phyloP scores from a whole-genome alignment of 2,113 vertebrate species.

The Crotalus horridus region DNA sequence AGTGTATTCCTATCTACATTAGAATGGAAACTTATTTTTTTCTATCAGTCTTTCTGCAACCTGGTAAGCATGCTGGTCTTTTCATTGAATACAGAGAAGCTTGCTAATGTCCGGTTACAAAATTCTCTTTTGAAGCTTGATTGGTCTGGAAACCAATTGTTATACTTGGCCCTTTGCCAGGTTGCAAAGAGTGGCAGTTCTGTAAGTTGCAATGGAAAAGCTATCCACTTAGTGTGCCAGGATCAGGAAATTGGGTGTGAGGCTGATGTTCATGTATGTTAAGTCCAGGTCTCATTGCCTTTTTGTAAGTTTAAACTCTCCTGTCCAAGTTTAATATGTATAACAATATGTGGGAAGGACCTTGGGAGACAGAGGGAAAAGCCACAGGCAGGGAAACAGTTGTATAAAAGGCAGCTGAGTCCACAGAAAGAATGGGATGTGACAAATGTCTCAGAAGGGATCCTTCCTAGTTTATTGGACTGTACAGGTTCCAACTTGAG shows the following conservation, averaged over 20 bases:
- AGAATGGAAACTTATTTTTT: background rate
- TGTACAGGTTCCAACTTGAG: too few relatives aligned
- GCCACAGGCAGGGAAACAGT: background rate
- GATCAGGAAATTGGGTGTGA: background rate
- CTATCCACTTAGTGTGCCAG: background rate
- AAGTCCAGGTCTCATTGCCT: background rate
- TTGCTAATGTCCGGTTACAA: background rate
- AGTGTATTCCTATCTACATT: background rate
- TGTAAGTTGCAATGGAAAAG: background rate
- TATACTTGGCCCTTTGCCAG: background rate
- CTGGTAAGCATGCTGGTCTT: background rate
- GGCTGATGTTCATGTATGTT: background rate
- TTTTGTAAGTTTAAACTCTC: background rate
- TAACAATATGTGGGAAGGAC: background rate
- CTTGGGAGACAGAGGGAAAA: background rate
- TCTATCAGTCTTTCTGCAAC: background rate
- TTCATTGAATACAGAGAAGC: background rate
- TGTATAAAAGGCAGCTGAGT: too few relatives aligned
- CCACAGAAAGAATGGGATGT: too few relatives aligned
- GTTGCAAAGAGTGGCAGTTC: background rate
- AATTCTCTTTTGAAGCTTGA: background rate
- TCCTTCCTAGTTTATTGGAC: too few relatives aligned
- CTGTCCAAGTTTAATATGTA: background rate
- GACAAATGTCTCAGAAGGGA: too few relatives aligned
- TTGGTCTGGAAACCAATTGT: background rate